phyloP scores from a whole-genome alignment of 2,888 invertebrate species.

The Drosophila melanocephala region DNA sequence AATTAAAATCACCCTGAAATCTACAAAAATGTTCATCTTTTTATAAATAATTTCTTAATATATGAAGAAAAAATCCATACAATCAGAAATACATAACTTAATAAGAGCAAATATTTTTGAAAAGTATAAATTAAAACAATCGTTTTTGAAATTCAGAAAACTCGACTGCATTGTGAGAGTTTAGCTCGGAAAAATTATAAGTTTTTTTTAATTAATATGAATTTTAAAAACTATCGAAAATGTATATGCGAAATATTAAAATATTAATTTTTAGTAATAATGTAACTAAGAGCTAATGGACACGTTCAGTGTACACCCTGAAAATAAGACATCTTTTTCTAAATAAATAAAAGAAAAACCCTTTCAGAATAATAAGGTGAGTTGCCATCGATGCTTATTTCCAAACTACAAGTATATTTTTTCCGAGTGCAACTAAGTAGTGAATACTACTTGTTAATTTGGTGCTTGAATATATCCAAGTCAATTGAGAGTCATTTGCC shows the following conservation, averaged over 20 bases:
- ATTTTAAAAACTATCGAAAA: too few species aligned
- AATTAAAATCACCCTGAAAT: not conserved
- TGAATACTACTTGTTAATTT: not conserved
- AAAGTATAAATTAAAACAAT: not conserved
- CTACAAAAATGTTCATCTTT: not conserved
- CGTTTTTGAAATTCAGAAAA: not conserved
- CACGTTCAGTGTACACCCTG: too few species aligned
- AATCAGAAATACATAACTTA: not conserved
- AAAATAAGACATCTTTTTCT: not conserved
- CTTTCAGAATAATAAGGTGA: not conserved
- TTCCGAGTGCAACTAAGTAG: not conserved
- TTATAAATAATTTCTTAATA: not conserved
- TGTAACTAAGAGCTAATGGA: not conserved
- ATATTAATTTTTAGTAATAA: not conserved
- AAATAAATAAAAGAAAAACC: not conserved
- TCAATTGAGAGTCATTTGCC: slow-evolving; percentile 8
- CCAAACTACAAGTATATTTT: not conserved
- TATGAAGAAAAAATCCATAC: not conserved
- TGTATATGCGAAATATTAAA: too few species aligned
- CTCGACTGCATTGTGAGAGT: not conserved
- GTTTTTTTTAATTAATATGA: too few species aligned
- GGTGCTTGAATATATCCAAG: not conserved
- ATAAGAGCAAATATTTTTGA: not conserved
- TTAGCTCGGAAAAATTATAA: not conserved
- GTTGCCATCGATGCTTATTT: not conserved